Evolutionary conservation across 1,140 invertebrate species (phyloP), one percentile per base, ranked within the genome.

Genomic region (Euglossa dilemma): DNA sequence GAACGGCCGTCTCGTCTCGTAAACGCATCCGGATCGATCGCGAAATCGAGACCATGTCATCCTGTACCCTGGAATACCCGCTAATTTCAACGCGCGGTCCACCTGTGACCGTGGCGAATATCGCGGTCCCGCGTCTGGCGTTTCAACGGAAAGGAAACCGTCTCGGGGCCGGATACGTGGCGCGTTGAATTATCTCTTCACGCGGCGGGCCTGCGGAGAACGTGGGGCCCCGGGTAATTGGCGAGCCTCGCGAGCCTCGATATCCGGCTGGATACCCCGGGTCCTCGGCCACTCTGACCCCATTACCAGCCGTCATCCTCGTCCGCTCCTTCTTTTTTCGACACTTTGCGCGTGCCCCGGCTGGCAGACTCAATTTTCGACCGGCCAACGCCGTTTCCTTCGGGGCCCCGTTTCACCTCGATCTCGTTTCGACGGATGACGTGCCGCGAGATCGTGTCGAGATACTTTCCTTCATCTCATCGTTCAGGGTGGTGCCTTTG

Each of bases 121-220:
- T 2, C 61, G 45, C n/a, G 59, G 54, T 66, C 14, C 18, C n/a
- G 28, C n/a, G 16, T n/a, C n/a, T 63, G 61, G 28, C 9, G 57
- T 23, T 57, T 59, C 45, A 18, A 78, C 23, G 56, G 75, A 63
- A 82, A 76, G 52, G 77, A 83, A 72, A 83, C 66, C 82, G 76
- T 57, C 76, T 36, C 43, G 8, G 28, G 43, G 11, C 45, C 69
- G 76, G 52, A 80, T 80, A 66, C 80, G 25, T n/a, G 61, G 54
- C 67, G n/a, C 70, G 43, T 57, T 25, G 83, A 84, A 85, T 85
- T 82, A 82, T 82, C 79, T 81, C 71, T 64, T 74, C 70, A 63
- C 56, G 50, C 47, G 28, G 71, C 23, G n/a, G 20, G n/a, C 67
- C 75, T 76, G 57, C 66, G 57, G 36, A 63, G 47, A 71, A 78